Evolutionary conservation across 2,888 invertebrate species (phyloP).

Genomic region (Theretra japonica): DNA sequence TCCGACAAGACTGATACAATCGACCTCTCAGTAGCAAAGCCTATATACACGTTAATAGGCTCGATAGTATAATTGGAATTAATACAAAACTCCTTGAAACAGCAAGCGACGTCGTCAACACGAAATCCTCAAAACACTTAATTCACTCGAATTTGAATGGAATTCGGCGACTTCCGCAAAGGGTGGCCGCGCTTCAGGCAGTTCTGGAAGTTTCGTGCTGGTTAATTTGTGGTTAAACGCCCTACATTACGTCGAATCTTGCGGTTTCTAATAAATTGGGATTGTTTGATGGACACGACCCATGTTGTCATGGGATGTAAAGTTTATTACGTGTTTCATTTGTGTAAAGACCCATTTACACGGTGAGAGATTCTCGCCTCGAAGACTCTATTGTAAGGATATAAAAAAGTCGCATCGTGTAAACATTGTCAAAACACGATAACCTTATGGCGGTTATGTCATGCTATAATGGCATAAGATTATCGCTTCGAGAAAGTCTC

Average conservation of each 20-base stretch:
- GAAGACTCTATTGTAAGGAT: too few species aligned
- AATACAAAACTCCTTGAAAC: background rate
- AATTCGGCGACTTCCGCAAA: constrained; percentile 10
- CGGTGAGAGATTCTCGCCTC: too few species aligned
- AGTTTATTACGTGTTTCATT: too few species aligned
- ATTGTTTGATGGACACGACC: background rate
- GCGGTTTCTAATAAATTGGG: background rate
- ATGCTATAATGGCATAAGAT: too few species aligned
- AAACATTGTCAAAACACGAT: too few species aligned
- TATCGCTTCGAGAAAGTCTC: too few species aligned
- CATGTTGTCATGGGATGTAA: background rate
- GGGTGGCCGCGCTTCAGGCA: background rate
- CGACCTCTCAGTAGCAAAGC: too few species aligned
- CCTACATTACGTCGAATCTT: constrained; percentile 2
- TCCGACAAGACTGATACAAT: too few species aligned
- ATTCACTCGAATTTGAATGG: background rate
- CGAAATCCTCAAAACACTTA: background rate
- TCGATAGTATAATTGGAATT: background rate
- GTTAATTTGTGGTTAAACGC: background rate
- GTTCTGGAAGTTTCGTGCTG: background rate
- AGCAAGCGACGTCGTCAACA: background rate
- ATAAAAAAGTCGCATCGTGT: too few species aligned
- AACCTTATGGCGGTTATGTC: too few species aligned
- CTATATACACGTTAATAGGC: too few species aligned
- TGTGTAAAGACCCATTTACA: too few species aligned